A percentile compares a stretch with the other conserved stretches of the same genome.
Conservation (phyloP, 1,140 invertebrate species). For the Scaptomyza pallida region DNA sequence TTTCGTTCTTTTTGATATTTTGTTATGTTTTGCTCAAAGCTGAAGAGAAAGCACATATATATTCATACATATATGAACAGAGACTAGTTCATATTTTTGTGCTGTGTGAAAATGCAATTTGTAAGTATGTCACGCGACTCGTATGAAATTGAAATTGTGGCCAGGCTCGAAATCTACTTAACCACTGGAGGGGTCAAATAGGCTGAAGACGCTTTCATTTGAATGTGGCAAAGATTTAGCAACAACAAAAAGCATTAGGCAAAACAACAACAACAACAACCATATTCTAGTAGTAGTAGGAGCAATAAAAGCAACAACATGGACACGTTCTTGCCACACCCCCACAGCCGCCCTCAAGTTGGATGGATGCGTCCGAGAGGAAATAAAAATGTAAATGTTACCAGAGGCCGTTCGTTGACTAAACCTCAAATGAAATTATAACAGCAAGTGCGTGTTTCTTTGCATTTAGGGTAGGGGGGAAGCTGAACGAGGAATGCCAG, state of each 20-base stretch:
- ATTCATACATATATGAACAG: background rate
- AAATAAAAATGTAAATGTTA: conserved; percentile 81
- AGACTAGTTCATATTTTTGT: conserved; percentile 18
- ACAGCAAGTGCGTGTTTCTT: conserved; percentile 40
- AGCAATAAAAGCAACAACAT: conserved; percentile 25
- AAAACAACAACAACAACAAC: conserved; percentile 24
- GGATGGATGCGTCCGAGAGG: conserved; percentile 55
- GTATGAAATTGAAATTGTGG: conserved; percentile 41
- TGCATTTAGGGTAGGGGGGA: background rate
- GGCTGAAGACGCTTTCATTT: conserved; percentile 30
- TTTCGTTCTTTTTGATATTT: background rate
- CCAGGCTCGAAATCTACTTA: background rate
- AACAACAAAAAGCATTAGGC: conserved; percentile 46
- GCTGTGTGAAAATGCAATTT: conserved; percentile 62
- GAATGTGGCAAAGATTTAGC: conserved; percentile 45
- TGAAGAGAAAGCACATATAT: no score
- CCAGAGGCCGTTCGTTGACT: conserved; percentile 46
- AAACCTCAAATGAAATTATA: conserved; percentile 76
- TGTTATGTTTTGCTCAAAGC: background rate
- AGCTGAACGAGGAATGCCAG: background rate
- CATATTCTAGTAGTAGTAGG: no score
- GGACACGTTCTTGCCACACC: conserved; percentile 4
- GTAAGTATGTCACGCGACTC: conserved; percentile 59
- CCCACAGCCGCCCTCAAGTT: background rate
- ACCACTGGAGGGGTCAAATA: conserved; percentile 17